Evolutionary conservation across 2,113 vertebrate genomes (phyloP), one percentile per base, ranked within the genome.

Genomic region (Pachypanchax playfairii): DNA sequence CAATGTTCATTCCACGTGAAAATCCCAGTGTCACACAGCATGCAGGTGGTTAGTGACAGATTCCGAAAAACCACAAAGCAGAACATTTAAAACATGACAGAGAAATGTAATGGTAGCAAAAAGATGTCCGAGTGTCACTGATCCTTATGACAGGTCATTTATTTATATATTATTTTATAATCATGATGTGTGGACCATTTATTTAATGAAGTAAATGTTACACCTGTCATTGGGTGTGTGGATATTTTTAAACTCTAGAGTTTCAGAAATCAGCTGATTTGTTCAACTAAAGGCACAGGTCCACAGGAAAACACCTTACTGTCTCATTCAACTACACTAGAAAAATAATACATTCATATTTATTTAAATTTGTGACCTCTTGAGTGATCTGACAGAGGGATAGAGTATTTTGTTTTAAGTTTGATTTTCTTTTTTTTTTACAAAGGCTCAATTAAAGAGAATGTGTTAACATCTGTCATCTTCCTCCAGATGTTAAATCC

Each of bases 31-130:
- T 28, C 53, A 75, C 38, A 80, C 55, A 68, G 75, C 76, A 78
- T 75, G 88, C 85, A 75, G 35, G 0, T 18, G 10, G 67, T 84
- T 80, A 82, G 75, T 78, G 13, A n/a, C 1, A 55, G 29, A 21
- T 21, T 17, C 6, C 28, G 5, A 4, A 35, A 49, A 38, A 38
- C 5, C 38, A 60, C 25, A 70, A 4, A 60, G 39, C 21, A n/a
- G 18, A 54, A 52, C 44, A 72, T 42, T 11, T 33, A 13, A 15
- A 33, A 36, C 6, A 17, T 53, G 39, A 60, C 38, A 22, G 46
- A 33, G 28, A 61, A 33, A 82, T 48, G 48, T 57, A 42, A 70
- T 49, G 60, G 56, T 29, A 72, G 72, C 59, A 31, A 28, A 36
- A 24, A n/a, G 28, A 31, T 21, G 5, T 4, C 20, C 8, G n/a